phyloP scores from a whole-genome alignment of 2,797 vertebrate genomes.

The Garrulus glandarius region DNA sequence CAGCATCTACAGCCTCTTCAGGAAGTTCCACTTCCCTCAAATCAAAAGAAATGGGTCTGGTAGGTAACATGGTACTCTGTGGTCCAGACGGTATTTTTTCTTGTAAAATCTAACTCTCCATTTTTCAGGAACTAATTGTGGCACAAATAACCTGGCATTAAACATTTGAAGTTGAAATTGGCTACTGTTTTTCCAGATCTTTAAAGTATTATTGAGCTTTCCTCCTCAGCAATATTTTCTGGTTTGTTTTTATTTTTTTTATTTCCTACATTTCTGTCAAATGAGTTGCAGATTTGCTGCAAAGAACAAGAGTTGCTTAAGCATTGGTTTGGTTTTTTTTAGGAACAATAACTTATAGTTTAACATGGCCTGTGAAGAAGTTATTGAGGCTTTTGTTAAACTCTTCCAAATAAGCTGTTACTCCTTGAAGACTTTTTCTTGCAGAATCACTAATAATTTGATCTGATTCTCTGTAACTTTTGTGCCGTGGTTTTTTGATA shows the following conservation, averaged over 20 bases:
- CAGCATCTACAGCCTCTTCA: slow-evolving; percentile 80
- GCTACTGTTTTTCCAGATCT: not conserved
- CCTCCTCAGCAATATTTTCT: not conserved
- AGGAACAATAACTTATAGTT: not conserved
- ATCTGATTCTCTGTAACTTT: not conserved
- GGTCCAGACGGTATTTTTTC: not conserved
- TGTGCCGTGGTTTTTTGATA: not conserved
- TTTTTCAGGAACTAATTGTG: not conserved
- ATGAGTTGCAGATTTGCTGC: not conserved
- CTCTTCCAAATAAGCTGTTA: not conserved
- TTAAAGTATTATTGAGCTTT: not conserved
- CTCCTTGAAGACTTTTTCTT: not conserved
- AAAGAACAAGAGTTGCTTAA: not conserved
- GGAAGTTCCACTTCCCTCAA: slow-evolving; percentile 92
- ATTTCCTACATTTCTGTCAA: not conserved
- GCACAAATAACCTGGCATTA: not conserved
- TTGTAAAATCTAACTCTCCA: not conserved
- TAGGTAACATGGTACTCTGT: slow-evolving; percentile 66
- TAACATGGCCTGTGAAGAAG: not conserved
- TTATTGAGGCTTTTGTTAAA: not conserved
- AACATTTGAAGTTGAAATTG: not conserved
- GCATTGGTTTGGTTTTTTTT: not conserved
- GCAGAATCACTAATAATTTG: not conserved
- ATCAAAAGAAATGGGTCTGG: slow-evolving; percentile 94
- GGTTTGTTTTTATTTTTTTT: not conserved